Evolutionary conservation across 2,888 invertebrate species (phyloP), one percentile per base, ranked within the genome.

Genomic region (Calliopum simillimum): DNA sequence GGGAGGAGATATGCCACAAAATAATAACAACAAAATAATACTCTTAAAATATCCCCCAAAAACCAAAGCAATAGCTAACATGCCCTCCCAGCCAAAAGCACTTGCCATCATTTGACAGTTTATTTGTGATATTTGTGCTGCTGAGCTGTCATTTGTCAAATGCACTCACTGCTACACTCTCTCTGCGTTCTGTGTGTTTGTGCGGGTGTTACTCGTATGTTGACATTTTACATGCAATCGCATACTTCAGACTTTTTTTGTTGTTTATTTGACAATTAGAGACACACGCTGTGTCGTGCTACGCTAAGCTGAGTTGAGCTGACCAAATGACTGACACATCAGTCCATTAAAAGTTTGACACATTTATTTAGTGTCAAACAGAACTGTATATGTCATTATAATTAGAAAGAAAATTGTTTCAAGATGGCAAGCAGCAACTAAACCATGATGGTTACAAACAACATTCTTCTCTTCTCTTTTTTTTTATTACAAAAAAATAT

Each of bases 111-210:
- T 71, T 68, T 74, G 76, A 73, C 73, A 74, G 71, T 72, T 73
- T 72, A 69, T 55, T 53, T 55, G 33, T 33, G 33, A 33, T 74
- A 72, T 72, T 74, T 71, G 71, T 77, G 77, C 78, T 82, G 80
- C 33, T 81, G 78, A 81, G 79, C 82, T 82, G 80, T 81, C 81
- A 82, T 82, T 82, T 82, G 81, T 82, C 82, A 82, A 80, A 80
- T 82, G 82, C 81, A 80, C 79, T 81, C 80, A n/a, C n/a, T n/a
- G n/a, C n/a, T n/a, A n/a, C n/a, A 25, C 25, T 33, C 33, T 33
- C 14, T 25, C 11, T 69, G 46, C 53, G 19, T 16, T 63, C 16
- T 47, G 44, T 33, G 43, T 41, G 56, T 69, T 41, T 65, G 51
- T 59, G 43, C 5, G 33, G 59, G 25, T 64, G 25, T 64, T 44